These are phyloP conservation scores for Poeciliopsis turneri DNA, from an alignment of 2,797 vertebrate species.

Conservation along the genomic window DNA sequence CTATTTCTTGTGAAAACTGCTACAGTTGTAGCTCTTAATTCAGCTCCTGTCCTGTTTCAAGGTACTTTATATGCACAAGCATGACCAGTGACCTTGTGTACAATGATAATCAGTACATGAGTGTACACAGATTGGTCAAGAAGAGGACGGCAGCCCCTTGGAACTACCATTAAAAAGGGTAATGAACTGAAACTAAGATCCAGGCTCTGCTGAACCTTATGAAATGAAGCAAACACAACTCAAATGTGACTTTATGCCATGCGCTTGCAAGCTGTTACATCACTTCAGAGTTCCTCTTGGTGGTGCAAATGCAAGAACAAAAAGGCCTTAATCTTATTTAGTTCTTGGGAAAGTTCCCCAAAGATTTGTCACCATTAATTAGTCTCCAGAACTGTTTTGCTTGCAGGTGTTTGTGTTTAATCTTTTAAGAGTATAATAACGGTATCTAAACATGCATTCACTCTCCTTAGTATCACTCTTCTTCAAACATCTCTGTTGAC, in stretches of 20 bases:
- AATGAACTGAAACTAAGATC: neutral
- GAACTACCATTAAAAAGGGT: neutral
- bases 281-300: slow-evolving; percentile 6
- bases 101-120: neutral
- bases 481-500: neutral
- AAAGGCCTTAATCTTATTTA: slow-evolving; percentile 10
- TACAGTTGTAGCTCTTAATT: neutral
- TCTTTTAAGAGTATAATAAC: neutral
- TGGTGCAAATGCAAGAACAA: slow-evolving; percentile 14
- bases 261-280: slow-evolving; percentile 8
- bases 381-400: slow-evolving; percentile 1
- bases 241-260: slow-evolving; percentile 8
- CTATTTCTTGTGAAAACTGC: neutral
- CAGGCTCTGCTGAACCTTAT: neutral
- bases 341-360: slow-evolving; percentile 16
- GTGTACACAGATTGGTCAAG: neutral
- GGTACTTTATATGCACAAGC: neutral
- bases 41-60: neutral
- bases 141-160: neutral
- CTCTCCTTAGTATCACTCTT: neutral
- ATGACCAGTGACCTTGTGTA: neutral
- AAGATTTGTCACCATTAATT: slow-evolving; percentile 3
- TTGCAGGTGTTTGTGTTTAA: neutral
- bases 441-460: neutral
- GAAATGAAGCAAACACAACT: neutral